Evolutionary conservation across 2,888 invertebrate species (phyloP), one percentile per base, ranked within the genome.

Genomic region (Hybos culiciformis): DNA sequence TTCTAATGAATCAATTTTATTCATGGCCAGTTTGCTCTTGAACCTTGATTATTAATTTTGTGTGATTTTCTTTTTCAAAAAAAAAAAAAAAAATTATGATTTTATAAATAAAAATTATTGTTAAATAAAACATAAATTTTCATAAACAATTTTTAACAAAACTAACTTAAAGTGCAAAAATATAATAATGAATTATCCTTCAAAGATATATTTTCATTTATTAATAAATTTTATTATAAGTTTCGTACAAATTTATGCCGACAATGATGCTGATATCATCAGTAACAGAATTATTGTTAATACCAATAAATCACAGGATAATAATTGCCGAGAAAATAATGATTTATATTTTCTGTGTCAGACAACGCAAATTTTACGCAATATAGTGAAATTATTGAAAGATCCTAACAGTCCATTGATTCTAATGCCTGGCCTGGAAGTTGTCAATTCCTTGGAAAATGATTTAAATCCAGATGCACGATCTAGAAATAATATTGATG

Each of bases 341-440:
- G 36, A 36, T 20, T 19, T 14, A 19, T 20, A 21, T 36, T 19
- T 71, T 6, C 56, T 71, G 5, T 71, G 74, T 48, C 71, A 72
- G 26, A 70, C 72, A 11, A 62, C 70, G 37, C 66, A 69, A 36
- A 69, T 71, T 32, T 58, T 73, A 37, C 61, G 66, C 17, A 68
- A 65, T 49, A 66, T 73, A 23, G 65, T 77, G 36, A 66, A 73
- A 42, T 73, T 74, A 50, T 54, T 78, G 31, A 70, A 70, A 47
- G 56, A 52, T 33, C 54, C 50, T 9, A 54, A 56, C 6, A 54
- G 56, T 34, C 62, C 63, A 5, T 31, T 65, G 44, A 56, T 61
- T 3, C 53, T 66, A 29, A 50, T 63, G 41, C 60, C 58, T 15
- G 66, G 66, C 26, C 47, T 66, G 11, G 63, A 66, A 52, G 60